Percentiles rank a stretch among this genome's conserved stretches.
These are phyloP conservation scores for Nettapus auritus DNA, from an alignment of 2,113 vertebrate genomes.

Conservation along the genomic window DNA sequence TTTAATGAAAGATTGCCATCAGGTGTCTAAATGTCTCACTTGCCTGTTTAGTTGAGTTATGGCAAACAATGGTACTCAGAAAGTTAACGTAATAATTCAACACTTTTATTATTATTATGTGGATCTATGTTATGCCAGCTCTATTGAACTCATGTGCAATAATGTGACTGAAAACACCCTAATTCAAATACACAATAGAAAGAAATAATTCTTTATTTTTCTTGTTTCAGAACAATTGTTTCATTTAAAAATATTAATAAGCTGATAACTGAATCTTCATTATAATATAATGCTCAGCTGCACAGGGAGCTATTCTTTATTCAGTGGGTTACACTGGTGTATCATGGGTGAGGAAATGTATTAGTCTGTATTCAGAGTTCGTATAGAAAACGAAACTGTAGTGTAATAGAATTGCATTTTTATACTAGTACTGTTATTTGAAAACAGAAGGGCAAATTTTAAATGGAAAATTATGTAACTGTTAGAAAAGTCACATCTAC, in stretches of 20 bases:
- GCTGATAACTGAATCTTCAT: conserved; percentile 50
- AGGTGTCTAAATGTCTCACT: conserved; percentile 73
- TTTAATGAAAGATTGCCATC: conserved; percentile 82
- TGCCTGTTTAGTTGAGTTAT: conserved; percentile 53
- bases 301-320: conserved; percentile 38
- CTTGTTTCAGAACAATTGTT: conserved; percentile 21
- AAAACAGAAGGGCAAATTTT: conserved; percentile 13
- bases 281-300: conserved; percentile 46
- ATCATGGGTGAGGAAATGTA: conserved; percentile 10
- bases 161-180: background rate
- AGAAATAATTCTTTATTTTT: conserved; percentile 20
- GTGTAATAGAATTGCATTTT: conserved; percentile 32
- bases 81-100: conserved; percentile 32
- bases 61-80: background rate
- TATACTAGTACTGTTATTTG: background rate
- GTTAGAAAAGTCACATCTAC: background rate
- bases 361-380: conserved; percentile 36
- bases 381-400: background rate
- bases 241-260: conserved; percentile 64
- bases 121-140: background rate
- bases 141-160: conserved; percentile 36
- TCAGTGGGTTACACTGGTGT: conserved; percentile 10
- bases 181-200: conserved; percentile 17
- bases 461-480: background rate
- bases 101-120: background rate